These are phyloP conservation scores for Drosophila nasuta DNA, from an alignment of 1,140 invertebrate species.

Conservation along the genomic window DNA sequence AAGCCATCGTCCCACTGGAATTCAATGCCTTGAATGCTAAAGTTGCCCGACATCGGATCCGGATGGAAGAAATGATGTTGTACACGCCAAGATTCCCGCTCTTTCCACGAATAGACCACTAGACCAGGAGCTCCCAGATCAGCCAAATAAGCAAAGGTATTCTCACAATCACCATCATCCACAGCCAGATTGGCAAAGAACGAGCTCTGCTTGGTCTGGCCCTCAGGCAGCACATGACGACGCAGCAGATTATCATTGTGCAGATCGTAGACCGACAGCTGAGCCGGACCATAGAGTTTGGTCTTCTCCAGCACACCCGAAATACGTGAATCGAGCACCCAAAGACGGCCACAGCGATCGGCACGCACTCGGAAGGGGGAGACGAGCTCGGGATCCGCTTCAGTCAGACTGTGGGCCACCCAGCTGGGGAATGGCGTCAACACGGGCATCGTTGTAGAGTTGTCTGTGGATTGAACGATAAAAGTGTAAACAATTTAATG, in stretches of 20 bases:
- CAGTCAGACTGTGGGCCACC: constrained; percentile 87
- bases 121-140: constrained; percentile 89
- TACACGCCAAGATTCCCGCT: constrained; percentile 89
- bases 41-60: constrained; percentile 89
- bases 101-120: constrained; percentile 90
- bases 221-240: constrained; percentile 87
- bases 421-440: constrained; percentile 91
- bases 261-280: constrained; percentile 90
- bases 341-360: constrained; percentile 90
- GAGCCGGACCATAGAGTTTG: constrained; percentile 85
- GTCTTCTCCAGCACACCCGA: constrained; percentile 87
- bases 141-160: constrained; percentile 88
- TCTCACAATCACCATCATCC: constrained; percentile 89
- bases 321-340: constrained; percentile 91
- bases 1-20: constrained; percentile 92
- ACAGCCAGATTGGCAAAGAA: constrained; percentile 91
- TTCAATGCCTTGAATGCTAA: constrained; percentile 89
- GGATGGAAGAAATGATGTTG: constrained; percentile 90
- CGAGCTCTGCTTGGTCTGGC: constrained; percentile 88
- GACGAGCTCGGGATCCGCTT: constrained; percentile 88
- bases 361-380: constrained; percentile 90
- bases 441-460: constrained; percentile 87
- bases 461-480: constrained; percentile 85
- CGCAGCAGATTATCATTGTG: constrained; percentile 89
- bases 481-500: background rate